A percentile compares a stretch with the other conserved stretches of the same genome.
Evolutionary conservation across 2,113 vertebrate genomes (phyloP).

Genomic region (Lampris incognitus): DNA sequence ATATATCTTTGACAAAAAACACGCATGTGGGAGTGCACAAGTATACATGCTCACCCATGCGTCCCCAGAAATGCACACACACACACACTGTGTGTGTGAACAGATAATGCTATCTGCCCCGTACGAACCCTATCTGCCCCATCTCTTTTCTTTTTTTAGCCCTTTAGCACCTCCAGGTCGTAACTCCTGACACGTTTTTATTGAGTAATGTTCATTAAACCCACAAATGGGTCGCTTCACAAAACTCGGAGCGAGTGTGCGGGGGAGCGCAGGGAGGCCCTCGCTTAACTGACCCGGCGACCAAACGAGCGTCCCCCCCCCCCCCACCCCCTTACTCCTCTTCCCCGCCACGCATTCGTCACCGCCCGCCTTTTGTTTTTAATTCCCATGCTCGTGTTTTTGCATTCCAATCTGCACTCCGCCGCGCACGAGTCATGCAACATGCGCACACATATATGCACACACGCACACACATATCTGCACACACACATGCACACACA

Average conservation of each 20-base stretch:
- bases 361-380: conserved; percentile 50
- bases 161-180: no score
- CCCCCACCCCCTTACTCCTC: neutral
- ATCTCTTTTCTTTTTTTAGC: no score
- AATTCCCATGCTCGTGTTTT: conserved; percentile 56
- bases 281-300: conserved; percentile 47
- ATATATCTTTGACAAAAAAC: no score
- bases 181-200: no score
- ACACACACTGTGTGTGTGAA: neutral
- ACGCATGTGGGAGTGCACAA: neutral
- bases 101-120: neutral
- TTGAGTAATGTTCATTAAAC: neutral
- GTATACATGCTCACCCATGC: neutral
- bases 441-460: conserved; percentile 11
- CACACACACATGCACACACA: conserved; percentile 20
- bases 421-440: conserved; percentile 21
- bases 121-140: no score
- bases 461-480: conserved; percentile 12
- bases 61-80: neutral
- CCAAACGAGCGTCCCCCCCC: conserved; percentile 30
- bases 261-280: conserved; percentile 16
- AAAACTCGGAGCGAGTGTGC: conserved; percentile 24
- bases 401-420: conserved; percentile 55
- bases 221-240: conserved; percentile 29
- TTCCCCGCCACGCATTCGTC: neutral